Base-by-base conservation (phyloP, 1,140 invertebrate species). In the Ceratoteleas bidentatus region DNA sequence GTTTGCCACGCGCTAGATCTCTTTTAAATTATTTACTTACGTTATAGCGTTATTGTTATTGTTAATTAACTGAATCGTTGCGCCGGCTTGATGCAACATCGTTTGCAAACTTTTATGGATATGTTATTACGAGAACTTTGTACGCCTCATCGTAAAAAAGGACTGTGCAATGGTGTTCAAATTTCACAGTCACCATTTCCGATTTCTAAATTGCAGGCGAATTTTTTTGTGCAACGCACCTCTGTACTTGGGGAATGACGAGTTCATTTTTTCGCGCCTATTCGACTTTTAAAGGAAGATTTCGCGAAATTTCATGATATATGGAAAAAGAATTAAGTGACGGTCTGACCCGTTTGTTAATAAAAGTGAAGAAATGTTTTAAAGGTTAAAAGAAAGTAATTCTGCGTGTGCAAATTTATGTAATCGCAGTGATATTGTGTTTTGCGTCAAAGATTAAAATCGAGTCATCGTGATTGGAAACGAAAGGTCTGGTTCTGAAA, bases 111-210 rank as follows among this genome's bases (percentile, higher is more conserved):
- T 36, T 6, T 36, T n/a, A n/a, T n/a, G n/a, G n/a, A n/a, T 36
- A 36, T 36, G 34, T 36, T 36, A 36, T 36, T 36, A 36, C 9
- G 34, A 36, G 34, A 4, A 36, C 34, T 36, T 36, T 36, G 34
- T 36, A 36, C 34, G 43, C 40, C 40, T 40, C 54, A 13, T 57
- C 36, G 13, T 57, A n/a, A 40, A 47, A 61, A 14, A 49, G 43
- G 43, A 61, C 32, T 34, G 4, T 58, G 7, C 11, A 40, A 53
- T 38, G n/a, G 33, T 16, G 34, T 9, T 64, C 16, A 61, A 65
- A 53, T 53, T 10, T 36, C 32, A 68, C 45, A 68, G 64, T 68
- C 64, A 68, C n/a, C 40, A 68, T 68, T 68, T 57, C 64, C 64
- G 43, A 68, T 68, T 68, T 68, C 64, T 68, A 68, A 68, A 68